These are phyloP conservation scores for Pygoscelis adeliae DNA, from an alignment of 2,113 vertebrate species.

Conservation along the genomic window DNA sequence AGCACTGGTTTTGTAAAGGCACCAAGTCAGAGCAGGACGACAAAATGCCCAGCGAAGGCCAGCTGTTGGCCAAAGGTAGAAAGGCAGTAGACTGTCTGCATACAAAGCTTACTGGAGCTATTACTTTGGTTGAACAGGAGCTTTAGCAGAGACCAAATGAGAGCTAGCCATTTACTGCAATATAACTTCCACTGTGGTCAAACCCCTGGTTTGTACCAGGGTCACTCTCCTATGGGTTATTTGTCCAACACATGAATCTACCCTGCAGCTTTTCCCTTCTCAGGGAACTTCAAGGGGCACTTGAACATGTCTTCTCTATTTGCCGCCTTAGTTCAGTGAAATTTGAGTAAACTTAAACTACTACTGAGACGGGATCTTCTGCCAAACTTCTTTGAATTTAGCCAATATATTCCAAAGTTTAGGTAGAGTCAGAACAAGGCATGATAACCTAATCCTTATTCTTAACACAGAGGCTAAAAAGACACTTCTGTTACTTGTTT, in stretches of 20 bases:
- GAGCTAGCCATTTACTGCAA: neutral
- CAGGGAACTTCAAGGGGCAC: neutral
- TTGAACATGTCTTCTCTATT: neutral
- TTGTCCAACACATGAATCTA: neutral
- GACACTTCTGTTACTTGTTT: neutral
- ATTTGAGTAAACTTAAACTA: neutral
- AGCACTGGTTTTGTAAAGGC: neutral
- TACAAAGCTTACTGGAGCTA: neutral
- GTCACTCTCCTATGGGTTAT: neutral
- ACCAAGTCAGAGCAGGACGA: neutral
- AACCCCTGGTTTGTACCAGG: neutral
- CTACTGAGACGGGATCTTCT: neutral
- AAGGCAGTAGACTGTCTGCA: neutral
- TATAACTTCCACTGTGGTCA: neutral
- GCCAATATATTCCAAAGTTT: neutral
- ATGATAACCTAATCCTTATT: neutral
- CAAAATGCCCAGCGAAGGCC: neutral
- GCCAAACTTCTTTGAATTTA: neutral
- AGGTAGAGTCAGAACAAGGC: neutral
- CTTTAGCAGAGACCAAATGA: neutral
- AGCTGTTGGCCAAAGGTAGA: neutral
- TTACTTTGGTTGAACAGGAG: neutral
- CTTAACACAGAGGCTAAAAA: neutral
- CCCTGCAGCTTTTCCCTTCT: neutral
- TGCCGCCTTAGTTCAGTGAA: accelerated